Percentiles rank a stretch among this genome's conserved stretches.
These are phyloP conservation scores for Spheniscus mendiculus DNA, from an alignment of 2,113 vertebrate species.

Conservation along the genomic window DNA sequence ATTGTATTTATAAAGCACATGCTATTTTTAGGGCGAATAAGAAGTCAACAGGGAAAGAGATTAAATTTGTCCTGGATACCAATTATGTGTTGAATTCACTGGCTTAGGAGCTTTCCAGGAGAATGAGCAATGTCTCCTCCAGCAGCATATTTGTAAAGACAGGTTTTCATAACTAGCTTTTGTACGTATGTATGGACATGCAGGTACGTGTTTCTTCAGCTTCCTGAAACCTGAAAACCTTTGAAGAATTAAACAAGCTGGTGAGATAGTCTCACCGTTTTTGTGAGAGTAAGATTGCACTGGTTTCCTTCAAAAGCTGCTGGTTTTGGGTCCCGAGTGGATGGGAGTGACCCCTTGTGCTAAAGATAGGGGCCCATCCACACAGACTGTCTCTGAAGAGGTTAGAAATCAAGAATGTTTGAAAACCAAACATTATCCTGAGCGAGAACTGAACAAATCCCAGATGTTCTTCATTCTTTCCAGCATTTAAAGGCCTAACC, in stretches of 20 bases:
- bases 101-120: slow-evolving; percentile 3
- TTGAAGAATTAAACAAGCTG: neutral
- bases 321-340: neutral
- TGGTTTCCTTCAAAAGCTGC: neutral
- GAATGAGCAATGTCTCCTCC: neutral
- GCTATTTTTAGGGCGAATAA: neutral
- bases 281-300: neutral
- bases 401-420: neutral
- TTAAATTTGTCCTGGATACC: slow-evolving; percentile 16
- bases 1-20: neutral
- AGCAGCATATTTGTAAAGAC: slow-evolving; percentile 21
- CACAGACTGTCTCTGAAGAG: neutral
- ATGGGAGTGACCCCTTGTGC: neutral
- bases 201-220: neutral
- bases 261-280: neutral
- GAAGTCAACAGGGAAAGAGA: neutral
- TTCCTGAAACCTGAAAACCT: neutral
- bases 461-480: neutral
- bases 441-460: neutral
- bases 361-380: neutral
- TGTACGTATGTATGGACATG: neutral
- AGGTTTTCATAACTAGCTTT: neutral
- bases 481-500: neutral
- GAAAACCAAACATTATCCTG: neutral
- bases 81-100: neutral